A percentile compares a stretch with the other conserved stretches of the same genome.
Conservation (phyloP, 2,113 vertebrate genomes). For the Pongo pygmaeus region DNA sequence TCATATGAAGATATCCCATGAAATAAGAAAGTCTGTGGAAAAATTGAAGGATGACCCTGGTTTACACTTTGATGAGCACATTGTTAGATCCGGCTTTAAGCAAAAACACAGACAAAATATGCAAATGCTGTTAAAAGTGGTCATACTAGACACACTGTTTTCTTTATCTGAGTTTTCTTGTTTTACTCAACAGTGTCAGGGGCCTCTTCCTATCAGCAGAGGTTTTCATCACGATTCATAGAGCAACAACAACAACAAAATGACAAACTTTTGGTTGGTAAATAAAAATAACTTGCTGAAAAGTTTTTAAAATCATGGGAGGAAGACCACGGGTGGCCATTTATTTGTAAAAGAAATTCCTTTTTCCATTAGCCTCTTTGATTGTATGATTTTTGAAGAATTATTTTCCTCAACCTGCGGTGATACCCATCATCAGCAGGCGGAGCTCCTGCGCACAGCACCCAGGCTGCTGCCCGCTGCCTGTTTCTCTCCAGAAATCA, state of each 20-base stretch:
- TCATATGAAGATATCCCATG: not conserved
- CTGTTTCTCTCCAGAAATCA: rapidly evolving
- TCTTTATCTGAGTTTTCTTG: not conserved
- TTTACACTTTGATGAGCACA: too few species aligned
- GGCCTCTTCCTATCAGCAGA: not conserved
- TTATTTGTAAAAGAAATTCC: not conserved
- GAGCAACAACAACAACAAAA: not conserved
- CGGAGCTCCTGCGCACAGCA: not conserved
- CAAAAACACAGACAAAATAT: rapidly evolving
- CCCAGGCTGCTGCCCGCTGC: rapidly evolving
- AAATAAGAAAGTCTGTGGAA: not conserved
- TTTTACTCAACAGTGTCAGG: not conserved
- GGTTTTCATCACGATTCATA: not conserved
- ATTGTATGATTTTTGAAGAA: not conserved
- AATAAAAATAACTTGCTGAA: not conserved
- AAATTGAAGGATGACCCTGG: rapidly evolving
- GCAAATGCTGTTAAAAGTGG: rapidly evolving
- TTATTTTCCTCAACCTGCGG: not conserved
- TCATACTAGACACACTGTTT: rapidly evolving
- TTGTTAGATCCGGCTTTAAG: not conserved
- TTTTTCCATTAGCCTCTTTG: not conserved
- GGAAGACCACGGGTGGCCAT: too few species aligned
- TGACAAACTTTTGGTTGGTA: not conserved
- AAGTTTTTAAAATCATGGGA: not conserved
- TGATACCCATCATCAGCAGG: not conserved